phyloP scores from a whole-genome alignment of 1,140 invertebrate species.

The Caenorhabditis briggsae region DNA sequence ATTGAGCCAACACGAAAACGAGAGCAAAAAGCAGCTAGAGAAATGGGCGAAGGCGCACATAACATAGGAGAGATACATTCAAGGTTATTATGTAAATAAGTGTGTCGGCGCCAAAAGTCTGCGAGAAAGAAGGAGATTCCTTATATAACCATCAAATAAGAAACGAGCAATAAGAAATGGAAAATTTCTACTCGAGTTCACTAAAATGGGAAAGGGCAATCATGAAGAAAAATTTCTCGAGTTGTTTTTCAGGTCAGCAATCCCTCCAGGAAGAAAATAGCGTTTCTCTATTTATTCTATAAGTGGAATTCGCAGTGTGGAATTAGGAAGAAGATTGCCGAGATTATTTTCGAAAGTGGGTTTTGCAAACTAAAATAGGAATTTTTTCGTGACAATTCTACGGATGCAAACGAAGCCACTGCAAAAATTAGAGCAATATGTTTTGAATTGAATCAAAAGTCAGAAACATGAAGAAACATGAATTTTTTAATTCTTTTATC shows the following conservation, averaged over 20 bases:
- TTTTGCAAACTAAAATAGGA: too few relatives aligned
- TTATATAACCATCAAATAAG: too few relatives aligned
- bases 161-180: background rate
- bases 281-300: background rate
- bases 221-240: slow-evolving; percentile 1
- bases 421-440: too few relatives aligned
- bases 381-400: too few relatives aligned
- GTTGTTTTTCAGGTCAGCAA: slow-evolving; percentile 38
- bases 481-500: background rate
- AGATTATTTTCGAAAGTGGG: background rate
- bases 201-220: background rate
- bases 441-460: too few relatives aligned
- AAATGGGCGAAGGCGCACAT: background rate
- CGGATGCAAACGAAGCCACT: too few relatives aligned
- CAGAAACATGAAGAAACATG: background rate
- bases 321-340: slow-evolving; percentile 8
- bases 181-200: slow-evolving; percentile 42
- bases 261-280: background rate
- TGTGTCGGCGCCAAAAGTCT: slow-evolving; percentile 51
- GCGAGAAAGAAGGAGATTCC: background rate
- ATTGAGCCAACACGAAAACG: slow-evolving; percentile 6
- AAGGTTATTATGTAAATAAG: slow-evolving; percentile 50
- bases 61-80: slow-evolving; percentile 35
- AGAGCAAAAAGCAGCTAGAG: slow-evolving; percentile 3
- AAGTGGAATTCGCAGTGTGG: background rate